Conservation (phyloP, 2,113 vertebrate genomes). For the Romanogobio albipinnatus region DNA sequence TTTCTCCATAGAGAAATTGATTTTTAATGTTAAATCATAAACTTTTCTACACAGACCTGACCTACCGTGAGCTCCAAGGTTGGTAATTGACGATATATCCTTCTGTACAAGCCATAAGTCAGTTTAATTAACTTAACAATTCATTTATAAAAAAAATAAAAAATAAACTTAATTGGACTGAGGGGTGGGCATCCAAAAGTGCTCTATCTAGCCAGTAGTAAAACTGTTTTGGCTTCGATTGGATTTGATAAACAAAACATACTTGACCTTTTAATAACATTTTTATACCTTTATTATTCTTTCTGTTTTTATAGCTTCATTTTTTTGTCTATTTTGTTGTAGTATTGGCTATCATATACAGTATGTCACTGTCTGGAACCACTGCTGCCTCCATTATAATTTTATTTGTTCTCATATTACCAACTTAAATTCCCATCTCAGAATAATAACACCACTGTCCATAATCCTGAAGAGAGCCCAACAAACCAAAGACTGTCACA, state of each 20-base stretch:
- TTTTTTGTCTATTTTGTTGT: background rate
- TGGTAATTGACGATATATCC: background rate
- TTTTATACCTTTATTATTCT: background rate
- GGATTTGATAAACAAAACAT: background rate
- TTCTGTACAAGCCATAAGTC: background rate
- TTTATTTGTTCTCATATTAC: background rate
- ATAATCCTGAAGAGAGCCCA: background rate
- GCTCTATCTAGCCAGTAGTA: background rate
- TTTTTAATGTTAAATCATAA: constrained; percentile 23
- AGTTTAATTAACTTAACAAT: background rate
- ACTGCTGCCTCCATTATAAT: background rate
- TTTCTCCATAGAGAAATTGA: constrained; percentile 26
- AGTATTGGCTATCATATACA: background rate
- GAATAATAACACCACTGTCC: background rate
- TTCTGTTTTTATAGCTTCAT: background rate
- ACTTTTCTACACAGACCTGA: background rate
- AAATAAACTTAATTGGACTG: background rate
- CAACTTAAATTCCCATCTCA: background rate
- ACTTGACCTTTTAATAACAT: background rate
- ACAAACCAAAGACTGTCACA: background rate
- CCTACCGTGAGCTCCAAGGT: background rate
- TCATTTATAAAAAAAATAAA: background rate
- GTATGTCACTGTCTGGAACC: background rate
- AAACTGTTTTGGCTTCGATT: background rate
- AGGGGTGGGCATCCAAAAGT: background rate